phyloP scores from a whole-genome alignment of 2,888 invertebrate species.

The Cheilosia vulpina region DNA sequence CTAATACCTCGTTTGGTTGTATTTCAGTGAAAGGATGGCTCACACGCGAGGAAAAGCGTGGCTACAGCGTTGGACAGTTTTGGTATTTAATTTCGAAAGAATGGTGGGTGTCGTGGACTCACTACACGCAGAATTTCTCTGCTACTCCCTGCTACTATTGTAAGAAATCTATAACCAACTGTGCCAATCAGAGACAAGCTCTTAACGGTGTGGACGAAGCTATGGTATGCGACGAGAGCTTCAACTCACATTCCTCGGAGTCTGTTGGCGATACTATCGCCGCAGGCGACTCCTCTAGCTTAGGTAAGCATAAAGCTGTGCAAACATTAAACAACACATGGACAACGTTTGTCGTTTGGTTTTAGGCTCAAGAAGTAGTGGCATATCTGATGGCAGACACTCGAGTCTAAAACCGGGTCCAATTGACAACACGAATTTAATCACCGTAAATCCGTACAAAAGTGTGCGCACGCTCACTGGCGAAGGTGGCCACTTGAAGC shows the following conservation, averaged over 20 bases:
- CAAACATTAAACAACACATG: background rate
- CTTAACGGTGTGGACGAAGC: conserved; percentile 85
- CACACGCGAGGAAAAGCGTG: conserved; percentile 89
- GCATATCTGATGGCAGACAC: conserved; percentile 87
- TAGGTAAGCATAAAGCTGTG: conserved; percentile 76
- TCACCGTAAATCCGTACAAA: conserved; percentile 87
- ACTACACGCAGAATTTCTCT: conserved; percentile 86
- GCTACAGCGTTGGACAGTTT: conserved; percentile 92
- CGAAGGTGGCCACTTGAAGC: conserved; percentile 93
- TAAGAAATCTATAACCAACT: conserved; percentile 78
- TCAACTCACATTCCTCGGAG: conserved; percentile 87
- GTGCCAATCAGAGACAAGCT: conserved; percentile 77
- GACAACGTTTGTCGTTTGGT: background rate
- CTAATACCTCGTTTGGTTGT: background rate
- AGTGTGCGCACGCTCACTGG: conserved; percentile 91
- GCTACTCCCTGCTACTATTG: conserved; percentile 84
- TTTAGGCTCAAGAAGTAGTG: conserved; percentile 85
- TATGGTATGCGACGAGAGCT: conserved; percentile 88
- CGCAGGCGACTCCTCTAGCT: conserved; percentile 85
- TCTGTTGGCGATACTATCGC: conserved; percentile 87
- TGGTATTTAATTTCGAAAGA: conserved; percentile 94
- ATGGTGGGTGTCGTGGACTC: conserved; percentile 94
- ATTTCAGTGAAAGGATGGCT: conserved; percentile 90
- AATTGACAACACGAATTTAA: conserved; percentile 90
- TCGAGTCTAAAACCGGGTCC: conserved; percentile 87